These are phyloP conservation scores for Tangara arthus DNA, from an alignment of 2,797 vertebrate genomes.

Conservation along the genomic window DNA sequence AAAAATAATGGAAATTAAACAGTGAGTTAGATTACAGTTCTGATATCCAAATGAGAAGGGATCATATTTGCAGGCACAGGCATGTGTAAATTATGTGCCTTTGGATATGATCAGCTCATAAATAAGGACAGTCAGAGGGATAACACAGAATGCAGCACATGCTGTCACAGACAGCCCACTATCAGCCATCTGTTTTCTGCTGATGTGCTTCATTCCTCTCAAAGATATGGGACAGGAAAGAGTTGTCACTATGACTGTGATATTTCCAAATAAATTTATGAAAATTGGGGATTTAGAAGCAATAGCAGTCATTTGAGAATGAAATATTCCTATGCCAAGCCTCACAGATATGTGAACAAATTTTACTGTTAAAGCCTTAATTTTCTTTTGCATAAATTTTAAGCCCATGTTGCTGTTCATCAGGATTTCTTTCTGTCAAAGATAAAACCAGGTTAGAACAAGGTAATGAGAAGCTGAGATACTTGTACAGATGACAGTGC, in stretches of 20 bases:
- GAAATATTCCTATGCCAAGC: background rate
- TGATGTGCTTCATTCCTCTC: conserved; percentile 8
- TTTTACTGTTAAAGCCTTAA: background rate
- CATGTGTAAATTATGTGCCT: background rate
- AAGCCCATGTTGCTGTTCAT: background rate
- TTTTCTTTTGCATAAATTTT: background rate
- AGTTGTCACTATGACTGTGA: background rate
- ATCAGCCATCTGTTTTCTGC: conserved; percentile 2
- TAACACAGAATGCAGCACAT: background rate
- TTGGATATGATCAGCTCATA: background rate
- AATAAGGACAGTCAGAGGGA: background rate
- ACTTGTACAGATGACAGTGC: background rate
- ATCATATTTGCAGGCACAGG: background rate
- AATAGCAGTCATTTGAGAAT: background rate
- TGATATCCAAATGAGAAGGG: background rate
- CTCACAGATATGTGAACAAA: background rate
- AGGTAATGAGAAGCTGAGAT: background rate
- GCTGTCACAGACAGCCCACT: background rate
- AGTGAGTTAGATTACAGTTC: background rate
- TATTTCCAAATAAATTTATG: conserved; percentile 1
- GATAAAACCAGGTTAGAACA: background rate
- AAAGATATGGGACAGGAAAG: background rate
- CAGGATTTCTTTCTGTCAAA: background rate
- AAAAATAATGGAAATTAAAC: background rate
- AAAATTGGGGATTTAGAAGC: background rate